phyloP scores from a whole-genome alignment of 2,113 vertebrate species.

The Melanocharis versteri region DNA sequence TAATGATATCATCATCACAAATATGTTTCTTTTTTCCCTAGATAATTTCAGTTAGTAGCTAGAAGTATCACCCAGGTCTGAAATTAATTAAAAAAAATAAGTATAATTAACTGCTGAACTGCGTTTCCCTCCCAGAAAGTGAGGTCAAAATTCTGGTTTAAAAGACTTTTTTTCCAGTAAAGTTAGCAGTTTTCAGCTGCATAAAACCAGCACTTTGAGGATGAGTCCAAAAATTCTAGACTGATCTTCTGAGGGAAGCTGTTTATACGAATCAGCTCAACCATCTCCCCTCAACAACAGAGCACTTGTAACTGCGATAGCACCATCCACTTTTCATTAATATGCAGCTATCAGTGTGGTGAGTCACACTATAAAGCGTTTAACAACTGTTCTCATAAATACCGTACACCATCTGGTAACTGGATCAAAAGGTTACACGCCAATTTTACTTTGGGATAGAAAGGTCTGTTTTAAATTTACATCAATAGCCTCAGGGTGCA shows the following conservation, averaged over 20 bases:
- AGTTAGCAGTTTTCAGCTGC: not conserved
- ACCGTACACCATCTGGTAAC: constrained; percentile 56
- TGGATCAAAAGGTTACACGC: constrained; percentile 12
- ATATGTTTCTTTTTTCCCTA: not conserved
- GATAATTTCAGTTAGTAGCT: not conserved
- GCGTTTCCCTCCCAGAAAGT: not conserved
- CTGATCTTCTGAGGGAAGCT: not conserved
- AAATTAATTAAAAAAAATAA: not conserved
- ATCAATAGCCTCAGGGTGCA: not conserved
- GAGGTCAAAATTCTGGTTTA: not conserved
- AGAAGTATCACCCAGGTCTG: not conserved
- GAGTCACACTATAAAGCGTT: constrained; percentile 51
- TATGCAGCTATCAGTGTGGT: constrained; percentile 39
- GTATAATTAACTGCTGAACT: not conserved
- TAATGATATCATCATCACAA: not conserved
- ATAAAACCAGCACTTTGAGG: not conserved
- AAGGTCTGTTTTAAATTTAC: constrained; percentile 14
- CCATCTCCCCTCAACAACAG: not conserved
- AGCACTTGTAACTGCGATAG: constrained; percentile 23
- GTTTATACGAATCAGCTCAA: not conserved
- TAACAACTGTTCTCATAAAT: constrained; percentile 50
- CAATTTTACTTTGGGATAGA: not conserved
- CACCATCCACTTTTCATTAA: not conserved
- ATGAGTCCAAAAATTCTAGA: not conserved
- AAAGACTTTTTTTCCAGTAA: not conserved